Evolutionary conservation across 2,113 vertebrate species (phyloP).

Genomic region (Ceratotherium simum): DNA sequence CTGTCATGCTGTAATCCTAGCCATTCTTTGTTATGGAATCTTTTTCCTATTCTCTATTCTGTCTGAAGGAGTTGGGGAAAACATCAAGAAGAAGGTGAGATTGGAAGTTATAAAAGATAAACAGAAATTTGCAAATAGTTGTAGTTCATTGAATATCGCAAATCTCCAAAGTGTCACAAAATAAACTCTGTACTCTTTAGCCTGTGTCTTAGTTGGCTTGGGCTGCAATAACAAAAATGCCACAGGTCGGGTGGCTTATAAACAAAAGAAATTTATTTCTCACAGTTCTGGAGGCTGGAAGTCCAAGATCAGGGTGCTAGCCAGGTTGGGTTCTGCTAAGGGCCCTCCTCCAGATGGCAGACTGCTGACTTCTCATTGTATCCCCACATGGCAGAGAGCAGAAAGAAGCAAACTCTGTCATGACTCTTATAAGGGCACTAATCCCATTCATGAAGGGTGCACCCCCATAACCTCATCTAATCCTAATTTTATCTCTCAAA

Average conservation of each 20-base stretch:
- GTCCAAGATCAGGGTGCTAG: background rate
- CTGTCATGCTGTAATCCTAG: background rate
- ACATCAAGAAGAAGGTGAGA: background rate
- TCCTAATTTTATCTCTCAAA: background rate
- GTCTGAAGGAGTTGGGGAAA: background rate
- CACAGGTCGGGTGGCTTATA: background rate
- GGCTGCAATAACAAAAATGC: background rate
- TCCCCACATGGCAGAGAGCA: background rate
- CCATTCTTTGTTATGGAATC: background rate
- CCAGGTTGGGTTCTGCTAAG: background rate
- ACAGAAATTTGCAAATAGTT: background rate
- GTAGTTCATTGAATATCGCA: background rate
- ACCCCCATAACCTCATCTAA: background rate
- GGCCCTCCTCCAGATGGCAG: background rate
- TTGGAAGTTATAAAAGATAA: background rate
- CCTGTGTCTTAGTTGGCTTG: background rate
- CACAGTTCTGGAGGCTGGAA: background rate
- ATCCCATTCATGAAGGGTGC: background rate
- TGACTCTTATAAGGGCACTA: background rate
- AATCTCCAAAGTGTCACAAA: background rate
- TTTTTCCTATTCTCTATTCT: background rate
- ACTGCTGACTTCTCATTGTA: background rate
- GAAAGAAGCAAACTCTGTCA: background rate
- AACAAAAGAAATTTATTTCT: background rate
- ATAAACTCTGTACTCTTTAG: background rate